A percentile compares a stretch with the other conserved stretches of the same genome.
These are phyloP conservation scores for Varanus komodoensis DNA, from an alignment of 2,113 vertebrate species.

Conservation along the genomic window DNA sequence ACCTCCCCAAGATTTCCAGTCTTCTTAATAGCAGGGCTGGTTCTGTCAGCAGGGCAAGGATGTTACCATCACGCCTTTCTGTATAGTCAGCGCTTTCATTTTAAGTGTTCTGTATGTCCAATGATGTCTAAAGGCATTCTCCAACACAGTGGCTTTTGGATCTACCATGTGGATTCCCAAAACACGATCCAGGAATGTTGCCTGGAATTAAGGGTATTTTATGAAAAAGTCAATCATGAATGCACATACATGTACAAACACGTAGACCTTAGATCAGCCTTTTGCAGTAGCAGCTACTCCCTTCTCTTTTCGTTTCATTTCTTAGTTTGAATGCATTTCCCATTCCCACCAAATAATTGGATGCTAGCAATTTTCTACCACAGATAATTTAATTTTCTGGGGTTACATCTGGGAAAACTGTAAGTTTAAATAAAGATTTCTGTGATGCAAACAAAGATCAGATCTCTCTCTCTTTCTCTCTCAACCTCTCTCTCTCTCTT, in stretches of 20 bases:
- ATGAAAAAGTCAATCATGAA: neutral
- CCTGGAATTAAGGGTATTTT: neutral
- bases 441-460: constrained; percentile 73
- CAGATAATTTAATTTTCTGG: constrained; percentile 45
- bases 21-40: neutral
- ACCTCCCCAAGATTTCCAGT: neutral
- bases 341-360: constrained; percentile 42
- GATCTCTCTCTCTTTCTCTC: neutral
- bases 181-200: neutral
- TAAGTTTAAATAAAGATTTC: constrained; percentile 73
- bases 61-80: neutral
- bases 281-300: constrained; percentile 48
- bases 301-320: too few species aligned
- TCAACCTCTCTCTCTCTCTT: neutral
- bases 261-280: neutral
- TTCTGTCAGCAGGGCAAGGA: neutral
- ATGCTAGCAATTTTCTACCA: constrained; percentile 54
- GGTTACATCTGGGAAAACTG: constrained; percentile 55
- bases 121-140: neutral
- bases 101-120: neutral
- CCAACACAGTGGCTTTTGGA: neutral
- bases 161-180: neutral
- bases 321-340: constrained; percentile 4
- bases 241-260: neutral
- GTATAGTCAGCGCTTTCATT: neutral